Evolutionary conservation across 2,113 vertebrate species (phyloP).

Genomic region (Saguinus imperator): DNA sequence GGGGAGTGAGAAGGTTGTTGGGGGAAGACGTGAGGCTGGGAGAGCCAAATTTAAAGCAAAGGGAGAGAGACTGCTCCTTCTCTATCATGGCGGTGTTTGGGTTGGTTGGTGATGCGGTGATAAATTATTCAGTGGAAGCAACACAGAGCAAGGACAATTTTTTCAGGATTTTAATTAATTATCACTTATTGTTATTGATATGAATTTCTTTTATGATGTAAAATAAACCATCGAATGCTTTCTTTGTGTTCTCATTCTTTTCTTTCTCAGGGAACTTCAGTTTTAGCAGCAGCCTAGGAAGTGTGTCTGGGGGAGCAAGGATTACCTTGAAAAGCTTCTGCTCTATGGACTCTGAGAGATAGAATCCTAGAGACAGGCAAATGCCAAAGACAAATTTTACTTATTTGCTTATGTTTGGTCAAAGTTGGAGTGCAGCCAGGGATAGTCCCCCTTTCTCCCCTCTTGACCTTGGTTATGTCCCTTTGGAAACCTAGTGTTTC

Average conservation of each 20-base stretch:
- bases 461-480: neutral
- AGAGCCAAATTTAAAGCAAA: neutral
- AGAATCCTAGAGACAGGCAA: neutral
- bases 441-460: neutral
- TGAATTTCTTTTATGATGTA: slow-evolving; percentile 42
- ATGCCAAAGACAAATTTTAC: neutral
- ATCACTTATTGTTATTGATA: slow-evolving; percentile 65
- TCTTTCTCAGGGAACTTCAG: neutral
- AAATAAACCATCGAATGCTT: slow-evolving; percentile 18
- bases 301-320: neutral
- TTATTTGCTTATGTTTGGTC: neutral
- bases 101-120: neutral
- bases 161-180: slow-evolving; percentile 62
- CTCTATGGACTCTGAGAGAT: neutral
- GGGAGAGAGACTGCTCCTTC: neutral
- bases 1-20: neutral
- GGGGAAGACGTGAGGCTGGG: neutral
- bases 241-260: neutral
- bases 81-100: neutral
- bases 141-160: neutral
- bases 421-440: neutral
- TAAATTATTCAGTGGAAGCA: slow-evolving; percentile 27
- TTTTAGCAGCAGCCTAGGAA: neutral
- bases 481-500: neutral
- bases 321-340: neutral